Conservation (phyloP, 2,888 invertebrate species). For the Temnothorax ravouxi region DNA sequence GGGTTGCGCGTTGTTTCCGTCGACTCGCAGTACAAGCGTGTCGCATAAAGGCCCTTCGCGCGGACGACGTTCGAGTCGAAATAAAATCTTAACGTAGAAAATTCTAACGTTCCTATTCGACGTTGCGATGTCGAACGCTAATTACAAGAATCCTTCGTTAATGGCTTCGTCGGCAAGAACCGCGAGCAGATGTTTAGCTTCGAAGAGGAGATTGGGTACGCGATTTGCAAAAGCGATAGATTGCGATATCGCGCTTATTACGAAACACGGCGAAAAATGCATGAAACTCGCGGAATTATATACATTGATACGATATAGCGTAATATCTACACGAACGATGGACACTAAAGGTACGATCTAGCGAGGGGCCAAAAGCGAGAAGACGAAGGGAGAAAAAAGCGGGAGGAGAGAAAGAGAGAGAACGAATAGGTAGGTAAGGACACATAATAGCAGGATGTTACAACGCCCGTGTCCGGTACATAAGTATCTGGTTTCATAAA, state of each 20-base stretch:
- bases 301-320: slow-evolving; percentile 21
- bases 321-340: slow-evolving; percentile 53
- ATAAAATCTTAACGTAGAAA: background rate
- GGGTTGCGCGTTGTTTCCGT: slow-evolving; percentile 67
- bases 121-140: background rate
- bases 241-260: slow-evolving; percentile 21
- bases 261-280: background rate
- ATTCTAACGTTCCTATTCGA: background rate
- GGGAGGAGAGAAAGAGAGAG: slow-evolving; percentile 62
- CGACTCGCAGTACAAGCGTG: slow-evolving; percentile 16
- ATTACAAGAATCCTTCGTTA: slow-evolving; percentile 2
- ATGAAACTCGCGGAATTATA: slow-evolving; percentile 20
- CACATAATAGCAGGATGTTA: slow-evolving; percentile 85
- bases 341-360: slow-evolving; percentile 46
- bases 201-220: background rate
- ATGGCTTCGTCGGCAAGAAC: background rate
- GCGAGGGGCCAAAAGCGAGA: slow-evolving; percentile 28
- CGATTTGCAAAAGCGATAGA: background rate
- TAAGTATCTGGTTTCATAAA: slow-evolving; percentile 85
- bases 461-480: slow-evolving; percentile 85
- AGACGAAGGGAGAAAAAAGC: slow-evolving; percentile 58
- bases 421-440: slow-evolving; percentile 80
- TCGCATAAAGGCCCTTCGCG: background rate
- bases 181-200: slow-evolving; percentile 1
- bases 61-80: background rate